phyloP scores from a whole-genome alignment of 2,888 invertebrate genomes.

The Melanophora roralis region DNA sequence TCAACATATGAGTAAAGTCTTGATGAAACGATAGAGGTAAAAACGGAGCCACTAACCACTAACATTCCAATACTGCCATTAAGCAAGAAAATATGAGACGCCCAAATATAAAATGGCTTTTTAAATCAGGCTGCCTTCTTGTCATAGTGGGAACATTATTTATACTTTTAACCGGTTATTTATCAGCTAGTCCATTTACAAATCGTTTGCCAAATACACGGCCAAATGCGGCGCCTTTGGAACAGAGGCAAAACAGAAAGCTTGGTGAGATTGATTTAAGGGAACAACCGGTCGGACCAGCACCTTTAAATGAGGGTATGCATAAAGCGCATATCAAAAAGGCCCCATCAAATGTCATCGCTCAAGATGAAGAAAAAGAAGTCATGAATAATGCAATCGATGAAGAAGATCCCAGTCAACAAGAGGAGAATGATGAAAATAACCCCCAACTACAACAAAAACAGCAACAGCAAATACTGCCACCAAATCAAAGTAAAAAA shows the following conservation, averaged over 20 bases:
- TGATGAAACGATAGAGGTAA: conserved; percentile 13
- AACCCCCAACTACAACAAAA: conserved; percentile 13
- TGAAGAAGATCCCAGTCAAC: conserved; percentile 33
- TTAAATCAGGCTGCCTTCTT: conserved; percentile 69
- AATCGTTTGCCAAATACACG: conserved; percentile 66
- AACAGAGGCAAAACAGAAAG: conserved; percentile 9
- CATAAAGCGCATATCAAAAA: neutral
- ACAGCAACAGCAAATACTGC: conserved; percentile 47
- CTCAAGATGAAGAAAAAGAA: no score
- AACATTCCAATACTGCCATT: neutral
- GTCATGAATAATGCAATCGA: conserved; percentile 30
- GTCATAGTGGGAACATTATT: conserved; percentile 71
- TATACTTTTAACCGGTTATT: conserved; percentile 72
- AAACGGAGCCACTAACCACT: neutral
- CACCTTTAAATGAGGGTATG: neutral
- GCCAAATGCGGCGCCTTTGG: conserved; percentile 29
- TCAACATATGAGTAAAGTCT: neutral
- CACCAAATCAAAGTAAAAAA: conserved; percentile 78
- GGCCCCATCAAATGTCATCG: neutral
- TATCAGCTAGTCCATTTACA: conserved; percentile 72
- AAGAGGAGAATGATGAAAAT: conserved; percentile 9
- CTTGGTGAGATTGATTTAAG: neutral
- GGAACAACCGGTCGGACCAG: conserved; percentile 29
- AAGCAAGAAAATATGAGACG: conserved; percentile 69
- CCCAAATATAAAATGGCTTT: conserved; percentile 74